phyloP scores from a whole-genome alignment of 30 jellyfish, hydroid and myxozoan species.

The Chrysaora quinquecirrha region DNA sequence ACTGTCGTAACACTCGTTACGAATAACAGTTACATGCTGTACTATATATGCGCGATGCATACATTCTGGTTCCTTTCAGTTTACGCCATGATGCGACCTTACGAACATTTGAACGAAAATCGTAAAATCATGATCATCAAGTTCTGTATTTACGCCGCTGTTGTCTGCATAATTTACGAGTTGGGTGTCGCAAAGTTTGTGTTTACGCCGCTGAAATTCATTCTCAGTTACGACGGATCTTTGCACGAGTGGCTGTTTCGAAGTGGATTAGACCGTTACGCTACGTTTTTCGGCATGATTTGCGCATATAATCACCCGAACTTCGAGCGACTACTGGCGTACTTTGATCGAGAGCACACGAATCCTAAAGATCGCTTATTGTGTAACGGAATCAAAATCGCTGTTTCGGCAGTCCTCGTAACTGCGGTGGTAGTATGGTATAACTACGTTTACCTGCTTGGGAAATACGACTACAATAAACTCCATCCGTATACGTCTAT shows the following conservation, averaged over 20 bases:
- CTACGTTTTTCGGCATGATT: conserved; percentile 90
- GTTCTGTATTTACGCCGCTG: conserved; percentile 64
- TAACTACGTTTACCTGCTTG: conserved; percentile 61
- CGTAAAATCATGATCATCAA: conserved; percentile 71
- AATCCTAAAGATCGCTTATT: neutral
- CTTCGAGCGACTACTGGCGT: conserved; percentile 48
- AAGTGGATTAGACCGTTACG: conserved; percentile 90
- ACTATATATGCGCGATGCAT: conserved; percentile 98
- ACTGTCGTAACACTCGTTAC: conserved; percentile 59
- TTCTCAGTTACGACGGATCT: conserved; percentile 59
- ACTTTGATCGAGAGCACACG: conserved; percentile 32
- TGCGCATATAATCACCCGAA: conserved; percentile 95
- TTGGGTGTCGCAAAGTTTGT: conserved; percentile 75
- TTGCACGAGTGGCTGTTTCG: conserved; percentile 97
- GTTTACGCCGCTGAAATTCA: conserved; percentile 74
- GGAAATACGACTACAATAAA: conserved; percentile 76
- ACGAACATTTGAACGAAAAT: conserved; percentile 80
- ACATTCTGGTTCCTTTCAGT: conserved; percentile 95
- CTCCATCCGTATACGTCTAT: conserved; percentile 94
- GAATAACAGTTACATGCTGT: conserved; percentile 88
- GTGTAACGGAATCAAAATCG: conserved; percentile 9
- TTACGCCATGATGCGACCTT: conserved; percentile 98
- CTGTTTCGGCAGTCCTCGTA: conserved; percentile 6
- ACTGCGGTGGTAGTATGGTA: conserved; percentile 66
- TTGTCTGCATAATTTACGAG: conserved; percentile 71